Base-by-base conservation (phyloP, 2,113 vertebrate genomes). In the Peromyscus polionotus region DNA sequence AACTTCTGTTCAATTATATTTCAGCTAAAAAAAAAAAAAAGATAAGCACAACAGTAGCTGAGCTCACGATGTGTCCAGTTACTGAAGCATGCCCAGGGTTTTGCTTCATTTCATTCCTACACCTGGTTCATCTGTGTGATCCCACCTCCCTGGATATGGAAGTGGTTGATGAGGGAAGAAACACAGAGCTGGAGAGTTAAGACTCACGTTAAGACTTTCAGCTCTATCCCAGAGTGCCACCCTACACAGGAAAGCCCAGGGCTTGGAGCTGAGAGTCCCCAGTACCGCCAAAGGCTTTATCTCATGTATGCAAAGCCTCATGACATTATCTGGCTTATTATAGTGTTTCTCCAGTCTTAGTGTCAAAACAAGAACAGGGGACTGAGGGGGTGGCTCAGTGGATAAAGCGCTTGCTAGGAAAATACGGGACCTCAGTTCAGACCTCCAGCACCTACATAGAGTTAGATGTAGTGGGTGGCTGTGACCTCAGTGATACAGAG, bases 241-340 rank as follows among this genome's bases (percentile, higher is more conserved):
- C 31, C 54, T 2, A 51, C 11, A 7, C 7, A 48, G 22, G 9
- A 48, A 75, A 70, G 57, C 19, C 3, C n/a, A 72, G 48, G 61
- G 26, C 48, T 54, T 31, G 73, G 61, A 17, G 4, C 79, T 36
- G 48, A 68, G 57, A 63, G 24, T 61, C 20, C 36, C 20, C 45
- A 51, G 1, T 28, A 28, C 6, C 11, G 0, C 0, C 0, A 3
- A 63, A 28, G 39, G 57, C 28, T n/a, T 39, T n/a, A 24, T 51
- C 42, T 11, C 72, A 9, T 0, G 3, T n/a, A 65, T 54, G 65
- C 28, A 81, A 67, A 83, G 10, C 65, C 59, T 90, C 39, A 4
- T 14, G 39, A 73, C 36, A 54, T 72, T 24, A 86, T 72, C 48
- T 84, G 45, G 68, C 36, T 88, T 17, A 13, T 13, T 57, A 20